phyloP scores from a whole-genome alignment of 2,888 invertebrate genomes.

The Apotomis turbidana region DNA sequence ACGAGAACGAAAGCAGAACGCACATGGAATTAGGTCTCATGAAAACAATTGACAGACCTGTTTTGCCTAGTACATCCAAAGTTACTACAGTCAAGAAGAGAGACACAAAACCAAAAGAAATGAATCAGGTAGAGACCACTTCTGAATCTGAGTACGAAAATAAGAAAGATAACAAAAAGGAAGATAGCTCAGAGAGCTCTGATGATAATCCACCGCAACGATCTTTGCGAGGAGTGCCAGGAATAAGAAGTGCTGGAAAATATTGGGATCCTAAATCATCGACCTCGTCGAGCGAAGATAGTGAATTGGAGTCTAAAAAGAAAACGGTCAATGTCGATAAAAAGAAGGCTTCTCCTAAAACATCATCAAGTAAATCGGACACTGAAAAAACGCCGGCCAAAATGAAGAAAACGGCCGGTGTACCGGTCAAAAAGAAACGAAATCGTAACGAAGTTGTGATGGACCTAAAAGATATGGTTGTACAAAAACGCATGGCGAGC shows the following conservation, averaged over 20 bases:
- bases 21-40: constrained; percentile 86
- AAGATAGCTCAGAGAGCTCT: constrained; percentile 76
- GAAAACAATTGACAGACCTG: constrained; percentile 76
- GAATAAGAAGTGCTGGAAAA: constrained; percentile 90
- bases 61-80: constrained; percentile 81
- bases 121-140: constrained; percentile 73
- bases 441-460: constrained; percentile 86
- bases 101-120: constrained; percentile 70
- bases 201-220: constrained; percentile 84
- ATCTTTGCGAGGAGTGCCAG: constrained; percentile 88
- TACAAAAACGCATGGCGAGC: constrained; percentile 95
- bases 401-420: constrained; percentile 74
- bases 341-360: constrained; percentile 70
- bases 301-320: constrained; percentile 76
- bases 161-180: constrained; percentile 67
- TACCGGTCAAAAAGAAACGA: constrained; percentile 81
- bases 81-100: constrained; percentile 73
- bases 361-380: constrained; percentile 73
- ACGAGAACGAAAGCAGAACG: constrained; percentile 93
- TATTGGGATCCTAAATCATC: constrained; percentile 93
- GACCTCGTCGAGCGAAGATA: constrained; percentile 84
- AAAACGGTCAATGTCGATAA: constrained; percentile 64
- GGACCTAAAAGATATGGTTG: constrained; percentile 94
- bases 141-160: constrained; percentile 80
- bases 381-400: constrained; percentile 78